Base-by-base conservation (phyloP, 2,888 invertebrate species). In the Pandemis heparana region DNA sequence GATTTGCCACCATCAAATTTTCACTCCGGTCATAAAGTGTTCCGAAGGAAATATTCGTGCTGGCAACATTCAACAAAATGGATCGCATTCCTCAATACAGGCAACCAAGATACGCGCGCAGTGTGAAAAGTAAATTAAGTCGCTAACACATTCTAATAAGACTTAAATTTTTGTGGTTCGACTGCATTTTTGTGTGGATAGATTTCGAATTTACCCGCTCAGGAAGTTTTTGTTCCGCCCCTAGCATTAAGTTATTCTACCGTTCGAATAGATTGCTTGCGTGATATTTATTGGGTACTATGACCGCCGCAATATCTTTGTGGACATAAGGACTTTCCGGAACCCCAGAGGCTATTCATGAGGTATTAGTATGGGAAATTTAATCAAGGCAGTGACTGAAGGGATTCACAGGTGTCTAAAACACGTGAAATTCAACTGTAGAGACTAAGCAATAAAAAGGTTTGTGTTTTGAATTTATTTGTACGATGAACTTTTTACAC, bases 341-440 rank as follows among this genome's bases (percentile, higher is more conserved):
- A 23, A 23, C 51, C 46, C 72, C 38, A 6, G 16, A 8, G 67
- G 12, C 67, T 68, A 70, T 72, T 72, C 62, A 68, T 72, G 67
- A 68, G 67, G 56, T 23, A 68, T 68, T 72, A 65, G 70, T 72
- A 72, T 67, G 56, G 53, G 67, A 51, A 72, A 72, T 71, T 71
- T 71, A 71, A 71, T 71, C 71, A 71, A 53, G 66, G 16, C 59
- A 46, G 59, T 59, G 63, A 59, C 51, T 14, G 63, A 63, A 43
- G 43, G 61, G 39, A 38, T 65, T 59, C 64, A 60, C 65, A 56
- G 63, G 56, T 56, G 53, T 53, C 5, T 12, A 56, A 23, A 56
- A 23, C 23, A 12, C 0, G 56, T 23, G 56, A 56, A 56, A 56
- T 23, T 10, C 18, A 5, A 5, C 56, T 56, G 12, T 23, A 10